Percentiles rank a stretch among this genome's conserved stretches.
Conservation (phyloP, 1,140 invertebrate species). For the Prorops nasuta region DNA sequence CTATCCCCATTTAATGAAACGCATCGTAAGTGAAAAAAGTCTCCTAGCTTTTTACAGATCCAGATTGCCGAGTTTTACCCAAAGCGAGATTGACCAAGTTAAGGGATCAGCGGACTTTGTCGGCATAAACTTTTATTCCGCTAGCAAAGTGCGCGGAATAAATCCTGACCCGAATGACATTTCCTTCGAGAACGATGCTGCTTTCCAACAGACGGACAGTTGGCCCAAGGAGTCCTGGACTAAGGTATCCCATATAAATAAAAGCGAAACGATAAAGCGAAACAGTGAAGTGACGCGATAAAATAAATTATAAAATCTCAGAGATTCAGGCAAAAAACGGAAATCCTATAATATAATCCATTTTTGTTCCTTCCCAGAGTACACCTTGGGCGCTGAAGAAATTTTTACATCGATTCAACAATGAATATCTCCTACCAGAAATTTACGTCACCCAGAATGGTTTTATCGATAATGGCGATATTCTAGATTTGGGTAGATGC, state of each 20-base stretch:
- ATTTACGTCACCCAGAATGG: constrained; percentile 62
- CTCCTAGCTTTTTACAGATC: constrained; percentile 50
- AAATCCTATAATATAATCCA: no score
- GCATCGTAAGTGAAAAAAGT: constrained; percentile 50
- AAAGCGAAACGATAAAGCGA: no score
- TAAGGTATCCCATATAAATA: no score
- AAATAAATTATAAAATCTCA: no score
- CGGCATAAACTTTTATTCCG: constrained; percentile 50
- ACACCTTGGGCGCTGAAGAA: constrained; percentile 51
- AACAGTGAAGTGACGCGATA: no score
- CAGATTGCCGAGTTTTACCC: constrained; percentile 56
- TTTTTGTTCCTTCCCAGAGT: no score
- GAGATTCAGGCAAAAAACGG: no score
- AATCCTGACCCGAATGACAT: neutral
- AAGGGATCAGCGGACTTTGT: constrained; percentile 48
- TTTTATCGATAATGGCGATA: constrained; percentile 54
- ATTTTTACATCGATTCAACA: constrained; percentile 51
- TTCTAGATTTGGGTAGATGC: no score
- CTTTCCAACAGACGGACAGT: no score
- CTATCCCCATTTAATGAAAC: constrained; percentile 58
- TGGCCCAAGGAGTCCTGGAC: no score
- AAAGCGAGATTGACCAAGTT: constrained; percentile 50
- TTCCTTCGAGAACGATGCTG: constrained; percentile 5
- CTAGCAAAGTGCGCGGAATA: constrained; percentile 5
- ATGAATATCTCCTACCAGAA: constrained; percentile 48